A percentile compares a stretch with the other conserved stretches of the same genome.
phyloP scores from a whole-genome alignment of 2,113 vertebrate genomes.

The Serinus canaria region DNA sequence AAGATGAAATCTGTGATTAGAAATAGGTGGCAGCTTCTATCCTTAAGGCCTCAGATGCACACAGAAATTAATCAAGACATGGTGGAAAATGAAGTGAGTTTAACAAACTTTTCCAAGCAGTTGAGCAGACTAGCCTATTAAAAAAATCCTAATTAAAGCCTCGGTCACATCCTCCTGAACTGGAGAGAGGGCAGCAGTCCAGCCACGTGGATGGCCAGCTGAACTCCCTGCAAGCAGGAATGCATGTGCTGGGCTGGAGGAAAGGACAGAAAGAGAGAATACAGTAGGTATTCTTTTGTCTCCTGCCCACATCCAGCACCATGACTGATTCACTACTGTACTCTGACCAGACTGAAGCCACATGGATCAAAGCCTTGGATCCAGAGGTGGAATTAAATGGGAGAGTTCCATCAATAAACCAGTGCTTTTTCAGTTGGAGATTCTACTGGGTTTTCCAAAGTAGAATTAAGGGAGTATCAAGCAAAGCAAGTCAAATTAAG shows the following conservation, averaged over 20 bases:
- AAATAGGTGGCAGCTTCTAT: not conserved
- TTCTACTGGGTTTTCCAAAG: slow-evolving; percentile 24
- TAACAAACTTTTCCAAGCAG: slow-evolving; percentile 7
- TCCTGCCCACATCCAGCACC: not conserved
- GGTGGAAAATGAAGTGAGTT: not conserved
- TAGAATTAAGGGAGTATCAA: not conserved
- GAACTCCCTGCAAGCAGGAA: not conserved
- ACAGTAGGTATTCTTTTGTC: not conserved
- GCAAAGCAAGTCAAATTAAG: not conserved
- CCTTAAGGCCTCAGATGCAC: not conserved
- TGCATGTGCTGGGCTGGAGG: not conserved
- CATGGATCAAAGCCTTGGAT: not conserved
- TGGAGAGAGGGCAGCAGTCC: not conserved
- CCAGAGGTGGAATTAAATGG: not conserved
- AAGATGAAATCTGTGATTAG: not conserved
- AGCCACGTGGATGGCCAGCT: not conserved
- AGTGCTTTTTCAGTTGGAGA: not conserved
- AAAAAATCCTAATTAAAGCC: slow-evolving; percentile 1
- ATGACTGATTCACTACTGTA: not conserved
- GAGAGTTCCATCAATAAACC: not conserved
- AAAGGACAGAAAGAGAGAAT: not conserved
- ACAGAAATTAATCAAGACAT: not conserved
- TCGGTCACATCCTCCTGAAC: not conserved
- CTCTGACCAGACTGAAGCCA: not conserved
- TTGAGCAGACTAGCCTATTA: not conserved